A percentile compares a stretch with the other conserved stretches of the same genome.
These are phyloP conservation scores for Adelosebastes latens DNA, from an alignment of 2,797 vertebrate species.

Conservation along the genomic window DNA sequence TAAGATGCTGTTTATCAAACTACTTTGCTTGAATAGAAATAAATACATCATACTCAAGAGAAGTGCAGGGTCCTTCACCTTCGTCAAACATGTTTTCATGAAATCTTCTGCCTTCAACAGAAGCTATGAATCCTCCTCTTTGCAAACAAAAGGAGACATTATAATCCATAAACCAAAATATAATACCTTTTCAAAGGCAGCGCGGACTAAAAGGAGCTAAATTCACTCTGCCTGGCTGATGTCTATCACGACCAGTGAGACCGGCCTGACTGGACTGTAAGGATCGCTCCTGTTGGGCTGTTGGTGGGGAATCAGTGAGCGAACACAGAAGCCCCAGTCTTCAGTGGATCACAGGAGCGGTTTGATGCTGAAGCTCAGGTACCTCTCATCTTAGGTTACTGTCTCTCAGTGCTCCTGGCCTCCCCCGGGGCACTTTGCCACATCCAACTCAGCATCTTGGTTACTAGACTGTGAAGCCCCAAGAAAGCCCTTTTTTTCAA, in stretches of 20 bases:
- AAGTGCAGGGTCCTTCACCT: not conserved
- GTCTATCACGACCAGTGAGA: not conserved
- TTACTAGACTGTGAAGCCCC: constrained; percentile 62
- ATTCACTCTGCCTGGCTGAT: not conserved
- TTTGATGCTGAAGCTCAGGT: constrained; percentile 69
- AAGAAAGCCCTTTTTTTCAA: constrained; percentile 51
- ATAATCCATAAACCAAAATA: not conserved
- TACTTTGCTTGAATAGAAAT: constrained; percentile 10
- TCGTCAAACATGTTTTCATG: constrained; percentile 6
- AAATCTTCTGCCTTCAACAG: constrained; percentile 7
- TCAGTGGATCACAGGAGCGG: constrained; percentile 59
- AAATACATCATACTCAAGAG: constrained; percentile 35
- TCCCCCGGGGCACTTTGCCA: constrained; percentile 65
- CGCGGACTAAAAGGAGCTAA: not conserved
- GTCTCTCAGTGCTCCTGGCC: constrained; percentile 58
- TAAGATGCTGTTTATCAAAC: constrained; percentile 57
- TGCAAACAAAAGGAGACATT: constrained; percentile 4
- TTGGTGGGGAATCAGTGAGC: constrained; percentile 27
- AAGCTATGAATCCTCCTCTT: constrained; percentile 5
- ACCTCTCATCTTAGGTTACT: constrained; percentile 71
- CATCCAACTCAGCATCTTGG: constrained; percentile 67
- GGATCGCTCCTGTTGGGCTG: not conserved
- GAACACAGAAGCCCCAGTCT: constrained; percentile 33
- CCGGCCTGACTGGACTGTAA: not conserved
- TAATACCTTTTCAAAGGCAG: constrained; percentile 9